Percentiles rank a stretch among this genome's conserved stretches.
These are phyloP conservation scores for Punctoribates punctum DNA, from an alignment of 2,888 invertebrate genomes.

Conservation along the genomic window DNA sequence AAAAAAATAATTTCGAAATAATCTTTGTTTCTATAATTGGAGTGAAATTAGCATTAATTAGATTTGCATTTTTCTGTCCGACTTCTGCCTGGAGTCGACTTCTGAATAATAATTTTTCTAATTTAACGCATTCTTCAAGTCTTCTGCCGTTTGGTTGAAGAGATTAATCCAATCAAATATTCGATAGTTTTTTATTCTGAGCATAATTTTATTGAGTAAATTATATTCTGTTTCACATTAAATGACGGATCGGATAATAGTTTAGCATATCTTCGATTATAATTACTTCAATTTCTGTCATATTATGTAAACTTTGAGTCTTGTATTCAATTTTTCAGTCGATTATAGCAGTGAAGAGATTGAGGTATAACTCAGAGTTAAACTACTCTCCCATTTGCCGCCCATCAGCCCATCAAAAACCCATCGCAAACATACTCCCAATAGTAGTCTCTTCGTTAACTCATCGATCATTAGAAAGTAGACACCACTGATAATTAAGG, in stretches of 20 bases:
- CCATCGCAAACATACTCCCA: conserved; percentile 16
- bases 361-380: not conserved
- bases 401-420: too few relatives aligned
- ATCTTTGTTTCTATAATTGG: too few relatives aligned
- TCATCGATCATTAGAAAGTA: conserved; percentile 25
- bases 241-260: not conserved
- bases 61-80: too few relatives aligned
- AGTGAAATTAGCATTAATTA: too few relatives aligned
- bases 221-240: not conserved
- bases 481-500: conserved; percentile 21
- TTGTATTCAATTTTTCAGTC: conserved; percentile 6
- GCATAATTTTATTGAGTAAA: not conserved
- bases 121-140: too few relatives aligned
- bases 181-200: not conserved
- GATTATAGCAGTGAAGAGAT: not conserved
- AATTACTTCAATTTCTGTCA: not conserved
- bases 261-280: not conserved
- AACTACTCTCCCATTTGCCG: conserved; percentile 4
- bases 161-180: too few relatives aligned
- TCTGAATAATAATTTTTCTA: too few relatives aligned
- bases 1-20: too few relatives aligned
- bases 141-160: too few relatives aligned
- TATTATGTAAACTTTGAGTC: not conserved
- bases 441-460: not conserved
- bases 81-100: too few relatives aligned